Evolutionary conservation across 2,113 vertebrate species (phyloP).

Genomic region (Pomatostomus ruficeps): DNA sequence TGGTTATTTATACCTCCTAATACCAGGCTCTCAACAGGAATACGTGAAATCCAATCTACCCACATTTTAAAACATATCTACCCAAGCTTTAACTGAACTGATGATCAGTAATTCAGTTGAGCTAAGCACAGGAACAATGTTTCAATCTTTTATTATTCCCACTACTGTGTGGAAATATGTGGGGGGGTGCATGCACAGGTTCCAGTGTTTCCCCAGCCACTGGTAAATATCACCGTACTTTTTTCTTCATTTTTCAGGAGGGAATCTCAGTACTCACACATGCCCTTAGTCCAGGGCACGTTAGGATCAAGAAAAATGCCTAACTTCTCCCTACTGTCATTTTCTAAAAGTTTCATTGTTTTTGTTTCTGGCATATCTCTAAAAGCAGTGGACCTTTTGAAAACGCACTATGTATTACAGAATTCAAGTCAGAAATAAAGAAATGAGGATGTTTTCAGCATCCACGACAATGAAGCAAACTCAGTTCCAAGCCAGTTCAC

Average conservation of each 20-base stretch:
- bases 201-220: neutral
- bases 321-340: neutral
- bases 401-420: neutral
- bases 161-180: neutral
- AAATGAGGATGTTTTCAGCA: neutral
- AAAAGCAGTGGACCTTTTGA: neutral
- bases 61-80: neutral
- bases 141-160: neutral
- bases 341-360: accelerated
- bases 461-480: neutral
- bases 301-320: neutral
- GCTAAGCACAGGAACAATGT: neutral
- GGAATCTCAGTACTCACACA: neutral
- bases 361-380: neutral
- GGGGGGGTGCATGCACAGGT: neutral
- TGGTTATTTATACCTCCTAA: neutral
- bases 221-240: neutral
- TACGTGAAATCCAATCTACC: neutral
- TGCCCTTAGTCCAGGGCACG: neutral
- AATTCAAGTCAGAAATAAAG: neutral
- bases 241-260: neutral
- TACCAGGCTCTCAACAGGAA: neutral
- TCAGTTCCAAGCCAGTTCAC: neutral
- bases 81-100: neutral
- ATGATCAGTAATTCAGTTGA: neutral